phyloP scores from a whole-genome alignment of 2,888 invertebrate genomes.

The Prosapia bicincta region DNA sequence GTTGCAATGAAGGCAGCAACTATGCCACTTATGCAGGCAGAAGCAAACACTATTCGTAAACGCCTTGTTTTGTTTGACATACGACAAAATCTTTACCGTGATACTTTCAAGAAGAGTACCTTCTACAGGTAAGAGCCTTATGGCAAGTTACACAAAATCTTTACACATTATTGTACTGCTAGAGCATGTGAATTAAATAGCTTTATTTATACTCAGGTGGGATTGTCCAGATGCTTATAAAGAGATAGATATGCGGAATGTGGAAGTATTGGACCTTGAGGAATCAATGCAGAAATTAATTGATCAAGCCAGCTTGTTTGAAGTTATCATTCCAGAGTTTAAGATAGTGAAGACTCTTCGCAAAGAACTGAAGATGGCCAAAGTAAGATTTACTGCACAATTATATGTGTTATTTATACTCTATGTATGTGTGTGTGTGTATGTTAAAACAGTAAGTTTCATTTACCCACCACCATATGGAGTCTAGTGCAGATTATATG shows the following conservation, averaged over 20 bases:
- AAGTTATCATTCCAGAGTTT: conserved; percentile 80
- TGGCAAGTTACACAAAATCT: no score
- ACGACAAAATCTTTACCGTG: conserved; percentile 70
- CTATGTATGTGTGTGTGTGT: no score
- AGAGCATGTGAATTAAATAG: neutral
- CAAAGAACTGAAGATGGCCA: conserved; percentile 70
- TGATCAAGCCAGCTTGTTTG: conserved; percentile 78
- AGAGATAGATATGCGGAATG: conserved; percentile 64
- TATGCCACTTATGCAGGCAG: conserved; percentile 82
- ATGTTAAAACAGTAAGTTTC: no score
- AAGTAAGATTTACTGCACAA: conserved; percentile 55
- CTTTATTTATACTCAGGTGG: conserved; percentile 52
- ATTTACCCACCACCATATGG: neutral
- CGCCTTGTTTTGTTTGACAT: conserved; percentile 77
- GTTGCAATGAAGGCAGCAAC: conserved; percentile 81
- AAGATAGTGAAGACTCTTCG: conserved; percentile 70
- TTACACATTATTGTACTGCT: neutral
- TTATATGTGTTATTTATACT: neutral
- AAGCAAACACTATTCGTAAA: conserved; percentile 82
- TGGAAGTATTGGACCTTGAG: conserved; percentile 64
- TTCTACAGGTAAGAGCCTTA: conserved; percentile 50
- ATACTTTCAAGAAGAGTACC: conserved; percentile 59
- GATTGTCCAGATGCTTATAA: conserved; percentile 64
- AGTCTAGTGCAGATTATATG: neutral
- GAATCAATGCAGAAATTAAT: conserved; percentile 61